These are phyloP conservation scores for Mythimna lalbum DNA, from an alignment of 2,888 invertebrate genomes.

Conservation along the genomic window DNA sequence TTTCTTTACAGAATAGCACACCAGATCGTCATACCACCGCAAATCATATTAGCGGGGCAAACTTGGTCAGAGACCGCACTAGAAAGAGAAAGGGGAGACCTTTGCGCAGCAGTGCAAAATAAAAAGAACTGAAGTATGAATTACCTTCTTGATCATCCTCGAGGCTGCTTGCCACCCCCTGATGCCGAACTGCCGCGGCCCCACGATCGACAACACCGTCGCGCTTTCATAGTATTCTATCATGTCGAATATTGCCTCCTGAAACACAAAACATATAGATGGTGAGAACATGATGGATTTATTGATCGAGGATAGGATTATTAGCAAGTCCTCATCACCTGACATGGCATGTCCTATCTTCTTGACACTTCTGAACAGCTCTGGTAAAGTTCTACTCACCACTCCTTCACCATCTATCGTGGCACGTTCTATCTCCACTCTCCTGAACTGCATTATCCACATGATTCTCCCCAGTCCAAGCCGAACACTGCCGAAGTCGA, in stretches of 20 bases:
- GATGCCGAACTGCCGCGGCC: conserved; percentile 93
- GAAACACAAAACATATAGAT: conserved; percentile 46
- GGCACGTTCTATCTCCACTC: background rate
- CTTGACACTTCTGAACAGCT: no score
- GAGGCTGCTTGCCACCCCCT: conserved; percentile 96
- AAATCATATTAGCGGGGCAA: no score
- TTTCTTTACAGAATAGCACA: no score
- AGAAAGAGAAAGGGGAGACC: no score
- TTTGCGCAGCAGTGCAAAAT: no score
- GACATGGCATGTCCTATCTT: no score
- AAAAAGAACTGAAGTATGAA: no score
- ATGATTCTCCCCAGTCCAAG: conserved; percentile 80
- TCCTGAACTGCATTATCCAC: background rate
- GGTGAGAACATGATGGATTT: background rate
- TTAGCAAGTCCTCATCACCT: no score
- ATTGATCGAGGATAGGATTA: no score
- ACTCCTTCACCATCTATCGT: background rate
- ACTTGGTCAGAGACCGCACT: no score
- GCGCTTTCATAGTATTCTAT: conserved; percentile 97
- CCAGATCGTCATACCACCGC: no score
- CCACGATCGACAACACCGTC: conserved; percentile 93
- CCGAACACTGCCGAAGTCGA: background rate
- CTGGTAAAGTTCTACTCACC: no score
- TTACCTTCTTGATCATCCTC: conserved; percentile 94
- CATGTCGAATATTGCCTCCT: conserved; percentile 97